These are phyloP conservation scores for Caenorhabditis sp. DNA, from an alignment of 2,888 invertebrate genomes.

Conservation along the genomic window DNA sequence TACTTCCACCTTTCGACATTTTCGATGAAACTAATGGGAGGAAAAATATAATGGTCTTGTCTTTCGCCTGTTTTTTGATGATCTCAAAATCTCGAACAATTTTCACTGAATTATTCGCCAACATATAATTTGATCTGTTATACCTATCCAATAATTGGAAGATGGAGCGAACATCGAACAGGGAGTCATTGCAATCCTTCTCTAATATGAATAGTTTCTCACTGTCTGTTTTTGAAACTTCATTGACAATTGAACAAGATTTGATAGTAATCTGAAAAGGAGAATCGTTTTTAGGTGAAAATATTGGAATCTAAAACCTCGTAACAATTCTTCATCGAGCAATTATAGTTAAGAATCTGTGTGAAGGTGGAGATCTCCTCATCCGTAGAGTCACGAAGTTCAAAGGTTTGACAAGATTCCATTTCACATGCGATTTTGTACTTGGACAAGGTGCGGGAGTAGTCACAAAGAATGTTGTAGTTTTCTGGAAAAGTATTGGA, in stretches of 20 bases:
- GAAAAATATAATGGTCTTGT: constrained; percentile 41
- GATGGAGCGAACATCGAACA: constrained; percentile 29
- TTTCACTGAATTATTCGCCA: constrained; percentile 22
- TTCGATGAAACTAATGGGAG: constrained; percentile 35
- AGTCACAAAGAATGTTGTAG: constrained; percentile 20
- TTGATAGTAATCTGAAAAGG: constrained; percentile 25
- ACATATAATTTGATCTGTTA: constrained; percentile 13
- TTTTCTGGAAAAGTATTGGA: constrained; percentile 35
- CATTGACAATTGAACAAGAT: constrained; percentile 27
- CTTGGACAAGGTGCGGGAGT: constrained; percentile 5
- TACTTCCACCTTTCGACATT: constrained; percentile 14
- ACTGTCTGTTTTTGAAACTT: constrained; percentile 29
- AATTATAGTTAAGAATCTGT: constrained; percentile 49
- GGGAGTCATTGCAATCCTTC: constrained; percentile 14
- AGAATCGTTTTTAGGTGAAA: background rate
- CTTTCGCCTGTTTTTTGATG: constrained; percentile 52
- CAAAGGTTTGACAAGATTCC: constrained; percentile 35
- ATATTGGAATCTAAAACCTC: constrained; percentile 20
- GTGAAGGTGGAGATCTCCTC: constrained; percentile 32
- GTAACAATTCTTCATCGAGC: constrained; percentile 50
- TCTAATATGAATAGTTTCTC: constrained; percentile 40
- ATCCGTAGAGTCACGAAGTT: constrained; percentile 23
- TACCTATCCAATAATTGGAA: constrained; percentile 27
- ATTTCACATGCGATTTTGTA: constrained; percentile 25
- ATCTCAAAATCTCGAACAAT: constrained; percentile 53